These are phyloP conservation scores for Shinisaurus crocodilurus DNA, from an alignment of 2,113 vertebrate genomes.

Conservation along the genomic window DNA sequence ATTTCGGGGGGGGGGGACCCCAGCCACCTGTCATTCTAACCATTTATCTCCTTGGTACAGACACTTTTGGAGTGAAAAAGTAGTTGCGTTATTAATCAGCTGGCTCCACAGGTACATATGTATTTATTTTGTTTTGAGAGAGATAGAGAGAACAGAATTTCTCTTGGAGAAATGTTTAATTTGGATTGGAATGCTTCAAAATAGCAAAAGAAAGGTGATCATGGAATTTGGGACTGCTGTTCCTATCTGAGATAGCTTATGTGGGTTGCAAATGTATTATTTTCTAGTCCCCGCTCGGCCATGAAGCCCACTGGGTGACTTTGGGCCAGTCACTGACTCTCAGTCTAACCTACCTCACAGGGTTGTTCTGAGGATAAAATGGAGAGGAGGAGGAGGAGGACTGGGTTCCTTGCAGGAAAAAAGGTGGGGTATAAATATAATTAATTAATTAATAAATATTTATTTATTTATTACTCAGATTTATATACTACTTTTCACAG, in stretches of 20 bases:
- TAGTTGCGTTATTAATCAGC: constrained; percentile 44
- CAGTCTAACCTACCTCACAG: no score
- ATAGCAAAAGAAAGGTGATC: background rate
- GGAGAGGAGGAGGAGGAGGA: no score
- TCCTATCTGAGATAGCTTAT: background rate
- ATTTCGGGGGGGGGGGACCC: background rate
- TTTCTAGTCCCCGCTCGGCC: no score
- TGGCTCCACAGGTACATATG: constrained; percentile 36
- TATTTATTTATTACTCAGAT: no score
- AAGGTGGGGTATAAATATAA: no score
- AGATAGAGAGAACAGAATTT: constrained; percentile 37
- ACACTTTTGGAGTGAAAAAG: constrained; percentile 58
- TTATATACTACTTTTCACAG: no score
- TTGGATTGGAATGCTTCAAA: constrained; percentile 40
- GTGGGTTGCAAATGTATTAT: background rate
- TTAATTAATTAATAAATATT: no score
- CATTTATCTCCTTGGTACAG: constrained; percentile 42
- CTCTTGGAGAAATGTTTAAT: background rate
- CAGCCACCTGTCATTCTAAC: constrained; percentile 72
- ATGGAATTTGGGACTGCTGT: constrained; percentile 1
- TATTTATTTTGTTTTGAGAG: constrained; percentile 30
- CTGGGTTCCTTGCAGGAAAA: no score
- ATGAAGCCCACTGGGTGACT: no score
- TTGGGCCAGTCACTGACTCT: no score
- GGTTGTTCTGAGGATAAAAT: no score